Base-by-base conservation (phyloP, 2,113 vertebrate species). In the Hippocampus comes region DNA sequence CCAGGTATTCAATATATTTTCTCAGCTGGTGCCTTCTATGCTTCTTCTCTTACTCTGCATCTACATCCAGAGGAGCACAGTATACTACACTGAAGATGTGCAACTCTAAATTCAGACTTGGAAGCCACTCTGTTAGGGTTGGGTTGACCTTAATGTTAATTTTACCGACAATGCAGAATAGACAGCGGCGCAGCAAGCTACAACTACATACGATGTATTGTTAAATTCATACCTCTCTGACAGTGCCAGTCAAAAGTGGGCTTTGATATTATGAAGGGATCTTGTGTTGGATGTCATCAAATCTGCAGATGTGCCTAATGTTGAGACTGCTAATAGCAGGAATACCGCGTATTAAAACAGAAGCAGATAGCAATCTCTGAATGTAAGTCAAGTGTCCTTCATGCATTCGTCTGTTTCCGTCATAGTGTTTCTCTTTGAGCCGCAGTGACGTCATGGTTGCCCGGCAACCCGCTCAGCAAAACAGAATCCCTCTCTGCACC, bases 401-500 rank as follows among this genome's bases (percentile, higher is more conserved):
- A 59, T 59, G 55, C 21, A 56, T 51, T 48, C 38, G 12, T 75
- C 70, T 73, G 9, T 60, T 60, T 71, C 65, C 67, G 69, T 79
- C 69, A 27, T 18, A 65, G 69, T 72, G 83, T 78, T 74, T 72
- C 76, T 84, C 67, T 78, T 84, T 80, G 80, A 78, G 66, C 85
- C 71, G 42, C 42, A 1, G 75, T 91, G 89, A 92, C 82, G 86
- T 91, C 89, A 91, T n/a, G 38, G 91, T 93, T 91, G 85, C 91
- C 68, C 67, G 80, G 91, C 86, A 91, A 92, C 91, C 75, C 51
- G 3, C 6, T 34, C 82, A 90, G 89, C 87, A 90, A 88, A 92
- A 92, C 91, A 92, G 91, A 93, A 85, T 92, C 89, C 89, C 90
- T 89, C 85, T 90, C 79, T 70, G 73, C 70, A 64, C 77, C 56